Percentiles rank a stretch among this genome's conserved stretches.
These are phyloP conservation scores for Glaucomys volans DNA, from an alignment of 2,113 vertebrate species.

Conservation along the genomic window DNA sequence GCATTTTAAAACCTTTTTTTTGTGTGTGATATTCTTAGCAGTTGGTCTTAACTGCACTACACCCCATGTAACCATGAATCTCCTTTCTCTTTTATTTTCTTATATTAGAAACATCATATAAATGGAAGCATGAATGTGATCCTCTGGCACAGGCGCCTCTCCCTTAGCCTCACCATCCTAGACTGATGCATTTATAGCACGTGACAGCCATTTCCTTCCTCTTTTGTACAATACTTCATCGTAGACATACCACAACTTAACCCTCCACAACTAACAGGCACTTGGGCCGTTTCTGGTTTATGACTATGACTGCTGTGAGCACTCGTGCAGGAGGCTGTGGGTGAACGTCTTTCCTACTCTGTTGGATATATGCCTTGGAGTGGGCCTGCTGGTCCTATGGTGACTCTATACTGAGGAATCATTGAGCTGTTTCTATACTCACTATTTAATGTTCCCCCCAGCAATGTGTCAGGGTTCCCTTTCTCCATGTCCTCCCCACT, in stretches of 20 bases:
- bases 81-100: not conserved
- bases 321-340: not conserved
- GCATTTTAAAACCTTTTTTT: not conserved
- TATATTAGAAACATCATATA: no score
- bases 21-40: not conserved
- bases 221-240: rapidly evolving
- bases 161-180: no score
- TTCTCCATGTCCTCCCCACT: not conserved
- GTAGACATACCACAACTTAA: rapidly evolving
- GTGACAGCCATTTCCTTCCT: not conserved
- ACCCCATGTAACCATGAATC: no score
- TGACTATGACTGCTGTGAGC: not conserved
- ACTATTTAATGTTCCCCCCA: not conserved
- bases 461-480: not conserved
- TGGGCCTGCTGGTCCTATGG: not conserved
- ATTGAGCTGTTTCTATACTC: not conserved
- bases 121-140: rapidly evolving
- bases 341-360: not conserved
- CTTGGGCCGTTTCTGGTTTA: not conserved
- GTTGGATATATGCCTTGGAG: not conserved
- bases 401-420: not conserved
- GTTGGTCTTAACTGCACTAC: not conserved
- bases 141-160: not conserved
- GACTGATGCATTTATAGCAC: not conserved
- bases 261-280: not conserved